Evolutionary conservation across 2,797 vertebrate genomes (phyloP).

Genomic region (Pseudochromis fuscus): DNA sequence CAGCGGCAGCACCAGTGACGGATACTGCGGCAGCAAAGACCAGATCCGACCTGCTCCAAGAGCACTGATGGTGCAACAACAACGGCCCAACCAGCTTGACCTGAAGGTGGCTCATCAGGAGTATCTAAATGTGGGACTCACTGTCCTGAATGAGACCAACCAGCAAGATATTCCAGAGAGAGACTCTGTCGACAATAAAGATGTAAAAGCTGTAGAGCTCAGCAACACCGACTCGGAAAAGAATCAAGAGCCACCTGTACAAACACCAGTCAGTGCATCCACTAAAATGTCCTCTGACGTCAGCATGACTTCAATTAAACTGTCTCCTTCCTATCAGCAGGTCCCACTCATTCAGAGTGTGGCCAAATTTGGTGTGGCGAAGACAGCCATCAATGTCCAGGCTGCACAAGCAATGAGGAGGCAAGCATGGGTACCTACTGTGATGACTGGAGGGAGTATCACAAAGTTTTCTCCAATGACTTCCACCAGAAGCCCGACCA

Average conservation of each 20-base stretch:
- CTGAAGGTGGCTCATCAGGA: constrained; percentile 86
- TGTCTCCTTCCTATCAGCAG: constrained; percentile 96
- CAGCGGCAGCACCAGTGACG: constrained; percentile 94
- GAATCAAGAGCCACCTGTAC: constrained; percentile 78
- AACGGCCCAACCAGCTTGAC: constrained; percentile 92
- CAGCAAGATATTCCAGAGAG: constrained; percentile 83
- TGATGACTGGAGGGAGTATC: constrained; percentile 86
- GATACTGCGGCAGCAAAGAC: constrained; percentile 91
- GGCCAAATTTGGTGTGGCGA: constrained; percentile 79
- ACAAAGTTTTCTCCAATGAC: constrained; percentile 87
- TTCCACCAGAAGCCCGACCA: constrained; percentile 78
- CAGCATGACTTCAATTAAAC: constrained; percentile 91
- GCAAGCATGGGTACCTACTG: constrained; percentile 90
- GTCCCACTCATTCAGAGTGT: constrained; percentile 89
- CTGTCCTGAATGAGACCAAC: constrained; percentile 54
- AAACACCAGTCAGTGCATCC: constrained; percentile 78
- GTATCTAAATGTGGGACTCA: constrained; percentile 68
- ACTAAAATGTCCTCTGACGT: constrained; percentile 85
- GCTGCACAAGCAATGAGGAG: constrained; percentile 85
- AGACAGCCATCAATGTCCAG: constrained; percentile 82
- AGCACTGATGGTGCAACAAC: constrained; percentile 85
- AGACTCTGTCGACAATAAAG: constrained; percentile 83
- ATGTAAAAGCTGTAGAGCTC: constrained; percentile 65
- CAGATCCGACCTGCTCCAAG: constrained; percentile 86
- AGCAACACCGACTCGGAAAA: constrained; percentile 79